Percentiles rank a stretch among this genome's conserved stretches.
phyloP scores from a whole-genome alignment of 2,888 invertebrate species.

The Hypomecis atomaria region DNA sequence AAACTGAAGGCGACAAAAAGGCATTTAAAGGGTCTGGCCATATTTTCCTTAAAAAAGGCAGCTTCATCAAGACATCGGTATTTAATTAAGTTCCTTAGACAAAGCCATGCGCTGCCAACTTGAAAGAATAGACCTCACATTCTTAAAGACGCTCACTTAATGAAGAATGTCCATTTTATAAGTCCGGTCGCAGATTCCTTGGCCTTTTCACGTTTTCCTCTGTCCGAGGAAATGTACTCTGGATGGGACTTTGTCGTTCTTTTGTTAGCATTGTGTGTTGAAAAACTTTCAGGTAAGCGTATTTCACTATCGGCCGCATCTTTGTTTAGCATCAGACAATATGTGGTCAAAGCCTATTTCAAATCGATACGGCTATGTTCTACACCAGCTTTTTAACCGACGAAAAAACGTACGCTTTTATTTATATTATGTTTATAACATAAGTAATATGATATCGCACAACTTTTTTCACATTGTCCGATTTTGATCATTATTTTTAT shows the following conservation, averaged over 20 bases:
- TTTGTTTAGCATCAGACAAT: too few species aligned
- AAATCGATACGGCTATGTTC: too few species aligned
- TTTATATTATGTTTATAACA: too few species aligned
- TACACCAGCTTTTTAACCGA: too few species aligned
- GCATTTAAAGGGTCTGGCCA: constrained; percentile 32
- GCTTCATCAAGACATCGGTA: constrained; percentile 77
- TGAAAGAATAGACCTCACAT: constrained; percentile 78
- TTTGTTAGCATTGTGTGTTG: not conserved
- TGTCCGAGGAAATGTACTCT: constrained; percentile 9
- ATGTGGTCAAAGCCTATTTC: too few species aligned
- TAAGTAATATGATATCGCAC: too few species aligned
- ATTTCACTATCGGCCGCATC: too few species aligned
- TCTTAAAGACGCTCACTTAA: constrained; percentile 71
- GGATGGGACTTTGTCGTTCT: not conserved
- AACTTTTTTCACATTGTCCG: too few species aligned
- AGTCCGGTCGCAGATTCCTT: constrained; percentile 64
- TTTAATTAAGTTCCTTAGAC: constrained; percentile 76
- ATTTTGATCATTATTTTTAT: too few species aligned
- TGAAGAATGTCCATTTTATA: constrained; percentile 81
- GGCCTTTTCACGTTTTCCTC: constrained; percentile 48
- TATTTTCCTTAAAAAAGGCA: constrained; percentile 60
- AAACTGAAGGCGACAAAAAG: constrained; percentile 34
- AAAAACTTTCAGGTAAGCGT: not conserved
- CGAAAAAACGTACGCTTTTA: too few species aligned
- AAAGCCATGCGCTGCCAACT: constrained; percentile 39